A percentile compares a stretch with the other conserved stretches of the same genome.
phyloP scores from a whole-genome alignment of 2,888 invertebrate genomes.

The Nemapogon koenigi region DNA sequence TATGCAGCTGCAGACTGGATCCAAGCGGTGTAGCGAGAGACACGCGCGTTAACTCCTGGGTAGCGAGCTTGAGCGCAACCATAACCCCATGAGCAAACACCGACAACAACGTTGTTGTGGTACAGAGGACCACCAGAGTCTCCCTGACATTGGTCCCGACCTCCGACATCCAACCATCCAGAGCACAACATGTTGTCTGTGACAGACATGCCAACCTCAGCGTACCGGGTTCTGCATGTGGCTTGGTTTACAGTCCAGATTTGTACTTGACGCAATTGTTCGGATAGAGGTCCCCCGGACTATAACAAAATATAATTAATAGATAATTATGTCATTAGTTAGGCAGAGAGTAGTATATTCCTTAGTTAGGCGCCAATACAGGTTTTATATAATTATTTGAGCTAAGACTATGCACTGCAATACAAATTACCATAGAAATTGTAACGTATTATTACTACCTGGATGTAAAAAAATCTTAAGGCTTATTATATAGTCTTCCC shows the following conservation, averaged over 20 bases:
- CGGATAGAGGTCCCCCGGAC: slow-evolving; percentile 1
- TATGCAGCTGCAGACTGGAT: slow-evolving; percentile 4
- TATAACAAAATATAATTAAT: not conserved
- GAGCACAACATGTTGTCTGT: slow-evolving; percentile 13
- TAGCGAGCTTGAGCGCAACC: not conserved
- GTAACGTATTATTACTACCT: too few species aligned
- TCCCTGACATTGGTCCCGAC: slow-evolving; percentile 12
- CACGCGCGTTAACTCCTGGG: slow-evolving; percentile 3
- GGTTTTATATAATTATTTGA: too few species aligned
- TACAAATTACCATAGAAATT: too few species aligned
- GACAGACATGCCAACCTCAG: slow-evolving; percentile 4
- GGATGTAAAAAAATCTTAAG: too few species aligned
- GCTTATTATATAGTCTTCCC: too few species aligned
- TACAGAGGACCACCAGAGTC: slow-evolving; percentile 12
- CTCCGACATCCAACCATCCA: slow-evolving; percentile 12
- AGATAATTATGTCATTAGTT: not conserved
- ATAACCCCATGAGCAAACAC: slow-evolving; percentile 7
- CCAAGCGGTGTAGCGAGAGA: not conserved
- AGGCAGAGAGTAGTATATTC: too few species aligned
- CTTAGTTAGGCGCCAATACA: too few species aligned
- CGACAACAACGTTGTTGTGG: slow-evolving; percentile 8
- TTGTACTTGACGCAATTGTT: slow-evolving; percentile 11
- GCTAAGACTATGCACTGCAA: too few species aligned
- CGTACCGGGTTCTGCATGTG: slow-evolving; percentile 9
- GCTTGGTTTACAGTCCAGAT: slow-evolving; percentile 12